Base-by-base conservation (phyloP, 2,888 invertebrate species). In the Coelopa pilipes region DNA sequence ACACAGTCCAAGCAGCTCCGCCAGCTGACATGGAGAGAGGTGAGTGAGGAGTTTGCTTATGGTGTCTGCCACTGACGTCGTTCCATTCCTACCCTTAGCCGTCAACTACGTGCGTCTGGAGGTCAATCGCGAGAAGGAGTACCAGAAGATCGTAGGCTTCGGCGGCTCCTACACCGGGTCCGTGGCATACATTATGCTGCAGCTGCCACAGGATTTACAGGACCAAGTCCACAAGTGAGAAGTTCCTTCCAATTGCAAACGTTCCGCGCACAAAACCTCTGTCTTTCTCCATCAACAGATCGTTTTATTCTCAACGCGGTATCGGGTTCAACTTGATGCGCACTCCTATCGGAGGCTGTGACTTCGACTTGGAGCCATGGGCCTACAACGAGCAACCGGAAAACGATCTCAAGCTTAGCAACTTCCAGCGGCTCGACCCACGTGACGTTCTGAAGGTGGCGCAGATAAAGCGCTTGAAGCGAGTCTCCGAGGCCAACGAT, bases 141-240 rank as follows among this genome's bases (percentile, higher is more conserved):
- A 89, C 80, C 96, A 97, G 86, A 88, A 82, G 24, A 93, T 97
- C 24, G 85, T 91, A 76, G 97, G 97, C 0, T 97, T 95, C 84
- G 97, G 97, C 0, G 96, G 95, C 0, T 94, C 96, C 0, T 94
- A 96, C 75, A 97, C 96, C 0, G 93, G 93, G 72, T 88, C 92
- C 0, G 90, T 90, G 2, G 84, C 86, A 3, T 77, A 86, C 68
- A 76, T 85, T 60, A 71, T 86, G 21, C 78, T 85, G 9, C 77
- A 79, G 53, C 70, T 85, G 19, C 73, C 80, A 2, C 76, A 82
- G 57, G 77, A 78, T 1, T 70, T 86, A 9, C 82, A 84, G 63
- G 82, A 85, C 77, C 83, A 86, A 21, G 74, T 87, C 4, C 87
- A 84, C 71, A 79, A 81, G 80, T 86, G 81, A 15, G 81, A 19